Percentiles rank a stretch among this genome's conserved stretches.
Conservation (phyloP, 2,888 invertebrate genomes). For the Timema cristinae region DNA sequence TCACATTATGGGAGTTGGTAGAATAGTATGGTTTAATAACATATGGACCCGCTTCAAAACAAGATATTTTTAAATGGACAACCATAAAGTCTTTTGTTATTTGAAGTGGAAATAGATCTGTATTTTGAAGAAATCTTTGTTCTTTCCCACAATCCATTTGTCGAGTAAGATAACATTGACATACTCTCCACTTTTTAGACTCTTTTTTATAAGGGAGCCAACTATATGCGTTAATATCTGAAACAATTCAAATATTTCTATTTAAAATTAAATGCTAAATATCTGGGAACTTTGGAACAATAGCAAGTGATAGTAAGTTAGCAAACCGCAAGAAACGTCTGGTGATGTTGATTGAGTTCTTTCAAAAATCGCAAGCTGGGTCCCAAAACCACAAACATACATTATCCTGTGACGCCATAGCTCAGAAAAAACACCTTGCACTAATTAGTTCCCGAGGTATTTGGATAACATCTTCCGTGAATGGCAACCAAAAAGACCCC, state of each 20-base stretch:
- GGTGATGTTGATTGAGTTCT: too few species aligned
- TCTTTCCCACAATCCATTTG: background rate
- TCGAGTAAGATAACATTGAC: background rate
- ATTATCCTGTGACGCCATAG: background rate
- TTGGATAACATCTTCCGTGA: too few species aligned
- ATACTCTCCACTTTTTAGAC: background rate
- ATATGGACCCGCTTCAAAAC: background rate
- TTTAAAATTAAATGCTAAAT: too few species aligned
- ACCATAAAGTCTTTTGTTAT: background rate
- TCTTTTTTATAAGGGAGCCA: background rate
- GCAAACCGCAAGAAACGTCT: too few species aligned
- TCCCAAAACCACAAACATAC: background rate
- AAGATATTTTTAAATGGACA: background rate
- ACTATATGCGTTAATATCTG: background rate
- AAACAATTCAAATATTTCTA: too few species aligned
- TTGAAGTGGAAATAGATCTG: background rate
- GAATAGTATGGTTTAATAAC: background rate
- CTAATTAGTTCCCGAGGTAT: background rate
- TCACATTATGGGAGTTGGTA: background rate
- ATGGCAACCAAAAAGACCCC: conserved; percentile 1
- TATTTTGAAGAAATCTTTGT: background rate
- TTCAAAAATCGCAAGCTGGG: background rate
- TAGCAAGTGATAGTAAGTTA: too few species aligned
- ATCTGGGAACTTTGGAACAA: too few species aligned
- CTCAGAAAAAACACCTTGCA: background rate